Evolutionary conservation across 2,113 vertebrate genomes (phyloP).

Genomic region (human): GRCh38 chr2:72319501-72320000

Average conservation of each 20-base stretch:
- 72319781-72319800: not conserved
- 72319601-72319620: not conserved
- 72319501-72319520: not conserved
- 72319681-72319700: not conserved
- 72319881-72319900: no score
- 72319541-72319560: constrained; percentile 24
- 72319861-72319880: no score
- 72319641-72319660: not conserved
- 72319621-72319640: not conserved
- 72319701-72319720: not conserved
- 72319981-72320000: no score
- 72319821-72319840: not conserved
- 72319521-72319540: not conserved
- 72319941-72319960: no score
- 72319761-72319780: constrained; percentile 17
- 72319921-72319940: no score
- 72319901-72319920: no score
- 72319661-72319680: not conserved
- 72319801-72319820: not conserved
- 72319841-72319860: not conserved
- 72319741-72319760: not conserved
- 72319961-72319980: no score
- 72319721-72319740: not conserved
- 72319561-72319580: not conserved
- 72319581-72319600: not conserved